phyloP scores from a whole-genome alignment of 2,113 vertebrate species.

The Tachysurus fulvidraco region DNA sequence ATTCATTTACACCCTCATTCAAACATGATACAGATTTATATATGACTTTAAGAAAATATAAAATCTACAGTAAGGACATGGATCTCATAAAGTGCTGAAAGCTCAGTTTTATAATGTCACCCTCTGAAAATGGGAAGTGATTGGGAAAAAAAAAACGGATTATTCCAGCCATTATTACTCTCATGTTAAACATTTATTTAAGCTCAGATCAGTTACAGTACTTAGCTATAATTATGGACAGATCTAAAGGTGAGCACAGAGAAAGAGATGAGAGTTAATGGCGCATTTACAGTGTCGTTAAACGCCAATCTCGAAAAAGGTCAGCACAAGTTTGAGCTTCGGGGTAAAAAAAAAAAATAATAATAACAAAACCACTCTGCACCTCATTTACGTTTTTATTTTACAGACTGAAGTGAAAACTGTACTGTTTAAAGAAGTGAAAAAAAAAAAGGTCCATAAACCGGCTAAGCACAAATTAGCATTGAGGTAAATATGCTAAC shows the following conservation, averaged over 20 bases:
- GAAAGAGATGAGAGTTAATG: slow-evolving; percentile 37
- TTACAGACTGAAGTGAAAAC: not conserved
- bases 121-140: not conserved
- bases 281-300: slow-evolving; percentile 35
- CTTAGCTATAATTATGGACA: slow-evolving; percentile 20
- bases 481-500: not conserved
- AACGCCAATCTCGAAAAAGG: slow-evolving; percentile 37
- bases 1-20: not conserved
- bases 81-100: not conserved
- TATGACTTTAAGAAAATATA: not conserved
- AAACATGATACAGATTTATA: not conserved
- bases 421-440: not conserved
- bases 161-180: not conserved
- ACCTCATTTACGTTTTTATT: too few species aligned
- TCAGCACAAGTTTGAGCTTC: slow-evolving; percentile 25
- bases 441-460: not conserved
- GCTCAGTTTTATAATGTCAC: slow-evolving; percentile 1
- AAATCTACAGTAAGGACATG: not conserved
- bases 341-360: not conserved
- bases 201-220: not conserved
- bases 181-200: not conserved
- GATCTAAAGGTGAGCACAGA: slow-evolving; percentile 10
- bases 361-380: not conserved
- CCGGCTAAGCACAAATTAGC: not conserved
- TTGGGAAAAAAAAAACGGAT: not conserved